Evolutionary conservation across 2,797 vertebrate genomes (phyloP), one percentile per base, ranked within the genome.

Genomic region (Saxicola maurus): DNA sequence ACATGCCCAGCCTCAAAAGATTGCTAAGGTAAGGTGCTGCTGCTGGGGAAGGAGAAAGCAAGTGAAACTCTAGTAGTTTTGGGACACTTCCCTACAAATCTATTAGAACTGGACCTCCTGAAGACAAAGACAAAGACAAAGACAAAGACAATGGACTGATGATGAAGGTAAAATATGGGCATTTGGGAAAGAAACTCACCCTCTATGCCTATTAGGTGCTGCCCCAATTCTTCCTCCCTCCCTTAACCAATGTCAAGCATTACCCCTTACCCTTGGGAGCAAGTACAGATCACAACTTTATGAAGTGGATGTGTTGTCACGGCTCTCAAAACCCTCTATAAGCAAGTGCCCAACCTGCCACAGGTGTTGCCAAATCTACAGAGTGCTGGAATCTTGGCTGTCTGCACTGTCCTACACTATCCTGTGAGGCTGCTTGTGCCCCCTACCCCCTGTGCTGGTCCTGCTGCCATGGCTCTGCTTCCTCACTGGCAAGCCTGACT

Each of bases 111-210:
- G 20, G 10, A 51, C 17, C 13, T n/a, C 17, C 20, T 30, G 6
- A 67, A 57, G 12, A 10, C 25, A 33, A 49, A 67, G 25, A 13
- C 0, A 0, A n/a, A n/a, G n/a, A n/a, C n/a, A n/a, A n/a, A n/a
- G n/a, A n/a, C n/a, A n/a, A n/a, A n/a, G n/a, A n/a, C n/a, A n/a
- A n/a, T 11, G 45, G 45, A 42, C 13, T 19, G n/a, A 59, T 1
- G 1, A 57, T 30, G 25, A 67, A 59, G 25, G 20, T 24, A 49
- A 24, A 67, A 59, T 9, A 67, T 1, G 8, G 35, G n/a, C 2
- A 2, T 30, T 25, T 67, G 37, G 45, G 53, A 59, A 51, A n/a
- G 25, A 51, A 68, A 79, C 10, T 49, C 53, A 67, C 25, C 19
- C 30, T 35, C 23, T 28, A 6, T 17, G 14, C 28, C 28, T 46